phyloP scores from a whole-genome alignment of 2,888 invertebrate species.

The Trisateles emortualis region DNA sequence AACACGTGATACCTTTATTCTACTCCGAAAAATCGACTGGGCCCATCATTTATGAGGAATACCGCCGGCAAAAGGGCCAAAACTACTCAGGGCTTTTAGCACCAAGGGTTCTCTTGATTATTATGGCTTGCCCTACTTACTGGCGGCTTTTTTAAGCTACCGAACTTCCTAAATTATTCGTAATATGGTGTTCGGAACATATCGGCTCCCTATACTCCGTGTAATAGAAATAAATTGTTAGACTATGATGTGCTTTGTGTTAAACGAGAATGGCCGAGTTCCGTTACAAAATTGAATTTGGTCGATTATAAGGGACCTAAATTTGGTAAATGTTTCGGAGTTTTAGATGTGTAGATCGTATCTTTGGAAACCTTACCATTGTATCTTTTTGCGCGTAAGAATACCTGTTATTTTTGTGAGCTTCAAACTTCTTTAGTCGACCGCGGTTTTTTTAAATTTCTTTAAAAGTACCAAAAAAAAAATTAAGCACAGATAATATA shows the following conservation, averaged over 20 bases:
- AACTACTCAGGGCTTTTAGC: conserved; percentile 68
- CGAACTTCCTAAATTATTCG: conserved; percentile 34
- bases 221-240: conserved; percentile 13
- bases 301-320: neutral
- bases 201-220: conserved; percentile 3
- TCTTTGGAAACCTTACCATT: too few species aligned
- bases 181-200: conserved; percentile 17
- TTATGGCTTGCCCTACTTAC: conserved; percentile 58
- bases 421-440: too few species aligned
- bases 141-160: conserved; percentile 47
- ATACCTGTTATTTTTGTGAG: too few species aligned
- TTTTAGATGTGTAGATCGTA: too few species aligned
- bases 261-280: neutral
- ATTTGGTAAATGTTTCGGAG: too few species aligned
- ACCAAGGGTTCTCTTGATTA: conserved; percentile 56
- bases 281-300: neutral
- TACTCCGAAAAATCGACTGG: conserved; percentile 58
- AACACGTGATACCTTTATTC: conserved; percentile 40
- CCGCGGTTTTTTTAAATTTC: too few species aligned
- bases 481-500: too few species aligned
- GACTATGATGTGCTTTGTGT: neutral
- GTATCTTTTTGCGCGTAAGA: too few species aligned
- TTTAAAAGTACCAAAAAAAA: too few species aligned
- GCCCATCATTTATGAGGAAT: conserved; percentile 61
- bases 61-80: conserved; percentile 53